Evolutionary conservation across 2,797 vertebrate species (phyloP).

Genomic region (Myioborus miniatus): DNA sequence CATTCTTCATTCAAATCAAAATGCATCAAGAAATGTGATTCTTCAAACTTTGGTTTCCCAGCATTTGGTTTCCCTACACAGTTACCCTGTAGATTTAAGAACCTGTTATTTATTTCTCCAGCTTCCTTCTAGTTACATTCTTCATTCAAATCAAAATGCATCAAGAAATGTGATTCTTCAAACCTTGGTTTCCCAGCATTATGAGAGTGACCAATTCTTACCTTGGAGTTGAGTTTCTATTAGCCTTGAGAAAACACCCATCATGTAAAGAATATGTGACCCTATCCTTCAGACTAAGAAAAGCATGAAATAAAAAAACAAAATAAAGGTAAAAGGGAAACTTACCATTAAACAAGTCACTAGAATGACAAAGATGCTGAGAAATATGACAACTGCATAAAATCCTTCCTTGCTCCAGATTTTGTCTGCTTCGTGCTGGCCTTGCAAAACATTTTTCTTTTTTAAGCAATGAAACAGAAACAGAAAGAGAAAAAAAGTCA

Average conservation of each 20-base stretch:
- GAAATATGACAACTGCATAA: slow-evolving; percentile 87
- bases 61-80: not conserved
- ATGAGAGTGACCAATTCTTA: not conserved
- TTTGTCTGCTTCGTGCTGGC: slow-evolving; percentile 83
- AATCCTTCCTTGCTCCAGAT: slow-evolving; percentile 88
- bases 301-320: slow-evolving; percentile 26
- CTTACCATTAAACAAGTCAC: slow-evolving; percentile 91
- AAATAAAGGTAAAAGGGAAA: slow-evolving; percentile 52
- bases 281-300: not conserved
- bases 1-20: not conserved
- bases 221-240: not conserved
- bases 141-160: not conserved
- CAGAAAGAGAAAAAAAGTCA: slow-evolving; percentile 55
- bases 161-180: not conserved
- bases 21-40: not conserved
- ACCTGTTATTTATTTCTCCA: not conserved
- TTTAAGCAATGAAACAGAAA: slow-evolving; percentile 64
- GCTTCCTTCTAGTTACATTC: not conserved
- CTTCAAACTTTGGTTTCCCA: not conserved
- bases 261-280: not conserved
- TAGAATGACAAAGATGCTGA: slow-evolving; percentile 89
- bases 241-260: not conserved
- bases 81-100: not conserved
- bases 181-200: not conserved
- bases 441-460: slow-evolving; percentile 91